Evolutionary conservation across 2,113 vertebrate genomes (phyloP), one percentile per base, ranked within the genome.

Genomic region (Erythrocercus mccallii): DNA sequence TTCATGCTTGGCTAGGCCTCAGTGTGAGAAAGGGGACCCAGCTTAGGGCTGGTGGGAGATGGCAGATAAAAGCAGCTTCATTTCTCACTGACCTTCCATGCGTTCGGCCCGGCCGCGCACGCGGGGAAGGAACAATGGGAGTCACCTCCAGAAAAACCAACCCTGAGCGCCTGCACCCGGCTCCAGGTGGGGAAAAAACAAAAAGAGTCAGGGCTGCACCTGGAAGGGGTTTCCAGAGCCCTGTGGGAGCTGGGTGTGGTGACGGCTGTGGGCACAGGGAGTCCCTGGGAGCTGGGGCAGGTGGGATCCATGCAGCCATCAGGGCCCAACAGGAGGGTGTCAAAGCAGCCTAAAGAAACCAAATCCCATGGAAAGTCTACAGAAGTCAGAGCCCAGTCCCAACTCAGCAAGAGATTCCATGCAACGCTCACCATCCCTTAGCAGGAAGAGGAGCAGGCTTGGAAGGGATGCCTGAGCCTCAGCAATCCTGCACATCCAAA

Each of bases 41-140:
- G 97, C 97, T 98, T 97, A 98, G 96, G 97, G 97, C 97, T 97
- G 90, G 96, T 97, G 97, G 96, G 97, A 97, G 98, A 98, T 98
- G 66, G 37, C 82, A 98, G 98, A 98, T 98, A 98, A 98, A 96
- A 96, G 97, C 94, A 97, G 97, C 97, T 98, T 98, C 98, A 98
- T 98, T 98, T 98, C 97, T 97, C 90, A 97, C 97, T 97, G 98
- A 97, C 97, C 97, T 97, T 97, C 96, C 83, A 54, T 96, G 97
- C 94, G 0, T 80, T 95, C 11, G 85, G 95, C 96, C 90, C 1
- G 14, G 88, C 86, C 10, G 2, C 62, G 73, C 50, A 54, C 88
- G 86, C 12, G 77, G 79, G 93, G 78, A 87, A 87, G 90, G 81
- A 97, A 98, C 96, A 98, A 97, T 96, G 93, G 86, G 37, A 56